phyloP scores from a whole-genome alignment of 2,888 invertebrate species.

The Tenthredo mesomela region DNA sequence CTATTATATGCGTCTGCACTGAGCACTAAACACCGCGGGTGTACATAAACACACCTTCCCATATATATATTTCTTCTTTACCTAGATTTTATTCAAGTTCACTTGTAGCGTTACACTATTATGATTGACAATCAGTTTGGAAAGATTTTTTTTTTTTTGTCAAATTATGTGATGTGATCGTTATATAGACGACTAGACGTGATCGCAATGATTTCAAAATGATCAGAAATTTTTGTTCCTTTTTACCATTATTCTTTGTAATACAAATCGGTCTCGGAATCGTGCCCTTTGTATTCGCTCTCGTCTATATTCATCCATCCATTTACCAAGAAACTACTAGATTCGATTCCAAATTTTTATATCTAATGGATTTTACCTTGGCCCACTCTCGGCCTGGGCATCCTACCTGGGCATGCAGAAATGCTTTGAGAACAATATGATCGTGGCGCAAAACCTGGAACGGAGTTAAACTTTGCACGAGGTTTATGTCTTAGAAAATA shows the following conservation, averaged over 20 bases:
- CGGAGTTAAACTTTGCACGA: not conserved
- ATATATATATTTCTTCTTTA: not conserved
- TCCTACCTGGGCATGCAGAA: conserved; percentile 1
- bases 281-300: not conserved
- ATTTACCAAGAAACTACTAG: not conserved
- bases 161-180: not conserved
- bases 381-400: conserved; percentile 14
- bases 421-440: conserved; percentile 30
- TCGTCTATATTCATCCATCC: not conserved
- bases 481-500: not conserved
- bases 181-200: no score
- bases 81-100: conserved; percentile 4
- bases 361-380: conserved; percentile 44
- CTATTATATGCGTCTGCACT: conserved; percentile 45
- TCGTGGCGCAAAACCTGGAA: conserved; percentile 41
- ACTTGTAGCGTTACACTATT: not conserved
- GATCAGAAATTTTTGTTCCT: not conserved
- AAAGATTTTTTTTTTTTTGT: not conserved
- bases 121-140: not conserved
- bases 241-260: not conserved
- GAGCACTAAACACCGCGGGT: not conserved
- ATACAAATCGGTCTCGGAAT: not conserved
- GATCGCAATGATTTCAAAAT: not conserved
- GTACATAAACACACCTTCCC: not conserved
- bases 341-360: conserved; percentile 41